A percentile compares a stretch with the other conserved stretches of the same genome.
phyloP scores from a whole-genome alignment of 2,113 vertebrate genomes.

The Malurus alboscapulatus region DNA sequence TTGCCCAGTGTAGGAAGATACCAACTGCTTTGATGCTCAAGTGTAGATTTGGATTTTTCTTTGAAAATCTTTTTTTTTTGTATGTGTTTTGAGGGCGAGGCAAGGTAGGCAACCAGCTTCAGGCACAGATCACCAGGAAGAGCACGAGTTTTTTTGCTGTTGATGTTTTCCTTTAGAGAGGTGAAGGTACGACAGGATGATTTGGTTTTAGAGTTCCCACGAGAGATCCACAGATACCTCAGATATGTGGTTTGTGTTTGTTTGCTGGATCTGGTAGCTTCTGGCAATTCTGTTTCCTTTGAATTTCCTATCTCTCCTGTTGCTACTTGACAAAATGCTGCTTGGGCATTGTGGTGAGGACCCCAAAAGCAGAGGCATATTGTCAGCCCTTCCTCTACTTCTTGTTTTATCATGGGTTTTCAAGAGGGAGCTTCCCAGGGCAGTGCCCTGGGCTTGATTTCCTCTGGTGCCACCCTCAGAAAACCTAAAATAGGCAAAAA shows the following conservation, averaged over 20 bases:
- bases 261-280: neutral
- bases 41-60: neutral
- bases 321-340: neutral
- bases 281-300: neutral
- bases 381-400: neutral
- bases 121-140: neutral
- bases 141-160: neutral
- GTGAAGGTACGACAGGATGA: too few species aligned
- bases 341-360: neutral
- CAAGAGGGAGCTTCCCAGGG: neutral
- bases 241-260: rapidly evolving
- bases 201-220: neutral
- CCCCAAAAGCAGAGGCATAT: neutral
- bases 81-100: neutral
- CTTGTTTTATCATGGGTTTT: rapidly evolving
- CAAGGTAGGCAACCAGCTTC: neutral
- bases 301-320: neutral
- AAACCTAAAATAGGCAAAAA: neutral
- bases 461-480: neutral
- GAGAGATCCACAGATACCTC: neutral
- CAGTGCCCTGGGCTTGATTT: neutral
- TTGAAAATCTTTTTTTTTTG: neutral
- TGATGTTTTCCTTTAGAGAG: neutral
- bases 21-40: neutral
- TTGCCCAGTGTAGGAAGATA: neutral